Conservation (phyloP, 2,888 invertebrate genomes). For the Lepetodrilus schrolli region DNA sequence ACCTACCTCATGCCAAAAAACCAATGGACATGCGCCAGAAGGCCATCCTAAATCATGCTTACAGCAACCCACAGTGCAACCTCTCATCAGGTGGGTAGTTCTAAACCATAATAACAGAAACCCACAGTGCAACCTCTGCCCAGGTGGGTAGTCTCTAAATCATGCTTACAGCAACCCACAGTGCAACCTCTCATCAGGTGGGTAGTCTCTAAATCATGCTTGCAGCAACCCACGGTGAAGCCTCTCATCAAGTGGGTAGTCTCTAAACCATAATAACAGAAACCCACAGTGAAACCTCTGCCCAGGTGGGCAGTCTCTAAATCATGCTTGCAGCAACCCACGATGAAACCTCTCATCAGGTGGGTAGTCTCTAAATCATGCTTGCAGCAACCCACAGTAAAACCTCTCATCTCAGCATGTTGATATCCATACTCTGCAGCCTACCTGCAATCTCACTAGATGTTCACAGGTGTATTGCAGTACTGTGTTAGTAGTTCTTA, state of each 20-base stretch:
- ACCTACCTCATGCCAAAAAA: slow-evolving; percentile 47
- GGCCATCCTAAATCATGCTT: slow-evolving; percentile 69
- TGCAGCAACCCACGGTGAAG: slow-evolving; percentile 69
- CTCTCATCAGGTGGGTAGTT: slow-evolving; percentile 42
- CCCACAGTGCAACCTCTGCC: too few relatives aligned
- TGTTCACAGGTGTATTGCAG: too few relatives aligned
- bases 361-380: too few relatives aligned
- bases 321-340: slow-evolving; percentile 70
- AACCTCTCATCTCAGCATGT: too few relatives aligned
- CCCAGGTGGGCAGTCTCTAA: slow-evolving; percentile 48
- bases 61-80: slow-evolving; percentile 68
- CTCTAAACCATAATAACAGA: slow-evolving; percentile 68
- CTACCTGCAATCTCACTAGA: too few relatives aligned
- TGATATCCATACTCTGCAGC: too few relatives aligned
- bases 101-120: too few relatives aligned
- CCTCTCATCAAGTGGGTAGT: slow-evolving; percentile 41
- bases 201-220: slow-evolving; percentile 60
- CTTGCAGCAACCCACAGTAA: too few relatives aligned
- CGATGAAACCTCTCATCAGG: slow-evolving; percentile 56
- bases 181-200: slow-evolving; percentile 52
- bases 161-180: slow-evolving; percentile 70
- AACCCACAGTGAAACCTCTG: slow-evolving; percentile 64
- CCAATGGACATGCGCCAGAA: slow-evolving; percentile 65
- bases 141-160: too few relatives aligned
- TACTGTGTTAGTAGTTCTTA: too few relatives aligned